These are phyloP conservation scores for Cheilinus undulatus DNA, from an alignment of 2,113 vertebrate species.

Conservation along the genomic window DNA sequence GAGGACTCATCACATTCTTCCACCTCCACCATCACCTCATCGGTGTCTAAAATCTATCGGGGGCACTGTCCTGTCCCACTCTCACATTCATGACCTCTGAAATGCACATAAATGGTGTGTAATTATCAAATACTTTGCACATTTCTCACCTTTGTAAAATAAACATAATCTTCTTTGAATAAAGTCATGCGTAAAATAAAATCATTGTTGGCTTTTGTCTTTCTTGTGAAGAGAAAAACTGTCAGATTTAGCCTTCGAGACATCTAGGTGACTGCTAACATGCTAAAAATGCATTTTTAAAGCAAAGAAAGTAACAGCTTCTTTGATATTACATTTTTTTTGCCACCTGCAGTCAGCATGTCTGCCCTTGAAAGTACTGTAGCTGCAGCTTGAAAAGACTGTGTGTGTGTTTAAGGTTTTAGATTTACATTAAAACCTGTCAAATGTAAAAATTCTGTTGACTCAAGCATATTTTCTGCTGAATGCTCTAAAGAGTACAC, in stretches of 20 bases:
- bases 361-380: neutral
- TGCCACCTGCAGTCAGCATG: neutral
- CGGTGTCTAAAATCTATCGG: neutral
- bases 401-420: neutral
- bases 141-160: neutral
- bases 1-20: neutral
- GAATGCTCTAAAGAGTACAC: neutral
- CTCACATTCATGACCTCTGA: neutral
- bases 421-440: constrained; percentile 3
- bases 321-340: neutral
- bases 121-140: neutral
- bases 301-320: neutral
- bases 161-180: neutral
- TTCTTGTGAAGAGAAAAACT: neutral
- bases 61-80: neutral
- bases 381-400: neutral
- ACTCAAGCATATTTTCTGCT: neutral
- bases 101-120: neutral
- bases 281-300: too few species aligned
- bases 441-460: neutral
- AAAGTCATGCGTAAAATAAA: too few species aligned
- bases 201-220: neutral
- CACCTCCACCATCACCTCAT: neutral
- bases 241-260: too few species aligned
- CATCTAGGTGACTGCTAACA: too few species aligned